A percentile compares a stretch with the other conserved stretches of the same genome.
phyloP scores from a whole-genome alignment of 1,140 invertebrate genomes.

The Heliothis virescens region DNA sequence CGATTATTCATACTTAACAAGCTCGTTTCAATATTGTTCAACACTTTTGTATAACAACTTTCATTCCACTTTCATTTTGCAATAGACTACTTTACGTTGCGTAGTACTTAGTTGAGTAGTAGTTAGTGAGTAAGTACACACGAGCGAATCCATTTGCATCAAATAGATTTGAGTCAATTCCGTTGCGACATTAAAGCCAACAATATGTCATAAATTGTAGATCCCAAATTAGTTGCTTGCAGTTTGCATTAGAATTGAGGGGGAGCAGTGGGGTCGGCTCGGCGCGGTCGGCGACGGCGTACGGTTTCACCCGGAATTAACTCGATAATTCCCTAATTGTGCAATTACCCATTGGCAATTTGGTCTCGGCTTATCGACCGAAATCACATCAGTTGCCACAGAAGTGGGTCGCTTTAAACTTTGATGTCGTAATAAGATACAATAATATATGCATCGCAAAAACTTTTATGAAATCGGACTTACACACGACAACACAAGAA shows the following conservation, averaged over 20 bases:
- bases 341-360: slow-evolving; percentile 79
- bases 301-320: slow-evolving; percentile 81
- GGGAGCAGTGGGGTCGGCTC: slow-evolving; percentile 44
- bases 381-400: slow-evolving; percentile 44
- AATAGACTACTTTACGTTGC: slow-evolving; percentile 1
- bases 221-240: slow-evolving; percentile 59
- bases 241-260: slow-evolving; percentile 80
- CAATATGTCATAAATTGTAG: slow-evolving; percentile 78
- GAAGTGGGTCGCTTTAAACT: slow-evolving; percentile 47
- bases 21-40: slow-evolving; percentile 5
- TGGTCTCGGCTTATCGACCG: slow-evolving; percentile 66
- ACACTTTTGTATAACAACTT: slow-evolving; percentile 2
- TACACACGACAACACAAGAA: neutral
- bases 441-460: slow-evolving; percentile 36
- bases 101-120: too few relatives aligned
- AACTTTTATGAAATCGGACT: slow-evolving; percentile 55
- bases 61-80: slow-evolving; percentile 26
- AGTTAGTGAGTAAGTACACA: slow-evolving; percentile 1
- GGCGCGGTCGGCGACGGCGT: slow-evolving; percentile 51
- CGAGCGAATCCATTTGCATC: slow-evolving; percentile 12
- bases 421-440: slow-evolving; percentile 27
- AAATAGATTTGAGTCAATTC: slow-evolving; percentile 35
- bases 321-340: slow-evolving; percentile 81
- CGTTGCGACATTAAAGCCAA: slow-evolving; percentile 66
- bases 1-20: slow-evolving; percentile 49